Percentiles rank a stretch among this genome's conserved stretches.
Evolutionary conservation across 2,113 vertebrate genomes (phyloP).

Genomic region (Hyla sarda): DNA sequence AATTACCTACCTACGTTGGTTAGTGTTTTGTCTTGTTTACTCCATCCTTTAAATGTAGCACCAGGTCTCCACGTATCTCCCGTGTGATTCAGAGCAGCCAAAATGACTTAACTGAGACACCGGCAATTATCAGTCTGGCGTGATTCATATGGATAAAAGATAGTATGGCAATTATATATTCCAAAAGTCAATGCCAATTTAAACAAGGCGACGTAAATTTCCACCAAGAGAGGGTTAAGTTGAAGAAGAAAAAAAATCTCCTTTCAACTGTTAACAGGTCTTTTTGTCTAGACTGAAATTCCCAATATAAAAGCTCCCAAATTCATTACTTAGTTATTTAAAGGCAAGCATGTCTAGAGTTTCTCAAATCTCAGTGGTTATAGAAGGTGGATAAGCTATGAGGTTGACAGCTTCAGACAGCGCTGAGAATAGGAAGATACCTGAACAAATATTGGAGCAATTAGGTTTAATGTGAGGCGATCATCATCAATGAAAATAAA

Average conservation of each 20-base stretch:
- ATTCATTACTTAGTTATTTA: slow-evolving; percentile 48
- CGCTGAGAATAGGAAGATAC: slow-evolving; percentile 1
- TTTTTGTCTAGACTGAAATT: slow-evolving; percentile 58
- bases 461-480: not conserved
- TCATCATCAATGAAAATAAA: not conserved
- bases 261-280: slow-evolving; percentile 29
- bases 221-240: slow-evolving; percentile 44
- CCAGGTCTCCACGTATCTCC: slow-evolving; percentile 1
- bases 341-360: slow-evolving; percentile 39
- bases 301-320: slow-evolving; percentile 50
- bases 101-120: slow-evolving; percentile 31
- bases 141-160: slow-evolving; percentile 45
- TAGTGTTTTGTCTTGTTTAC: slow-evolving; percentile 25
- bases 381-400: not conserved
- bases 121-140: slow-evolving; percentile 51
- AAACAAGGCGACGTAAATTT: slow-evolving; percentile 3
- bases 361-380: slow-evolving; percentile 41
- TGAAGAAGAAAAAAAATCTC: slow-evolving; percentile 21
- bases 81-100: slow-evolving; percentile 33
- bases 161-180: slow-evolving; percentile 49
- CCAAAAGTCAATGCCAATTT: slow-evolving; percentile 24
- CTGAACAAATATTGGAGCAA: slow-evolving; percentile 34
- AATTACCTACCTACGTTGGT: not conserved
- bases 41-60: not conserved
- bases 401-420: slow-evolving; percentile 12